phyloP scores from a whole-genome alignment of 1,140 invertebrate genomes.

The Heliothis subflexa region DNA sequence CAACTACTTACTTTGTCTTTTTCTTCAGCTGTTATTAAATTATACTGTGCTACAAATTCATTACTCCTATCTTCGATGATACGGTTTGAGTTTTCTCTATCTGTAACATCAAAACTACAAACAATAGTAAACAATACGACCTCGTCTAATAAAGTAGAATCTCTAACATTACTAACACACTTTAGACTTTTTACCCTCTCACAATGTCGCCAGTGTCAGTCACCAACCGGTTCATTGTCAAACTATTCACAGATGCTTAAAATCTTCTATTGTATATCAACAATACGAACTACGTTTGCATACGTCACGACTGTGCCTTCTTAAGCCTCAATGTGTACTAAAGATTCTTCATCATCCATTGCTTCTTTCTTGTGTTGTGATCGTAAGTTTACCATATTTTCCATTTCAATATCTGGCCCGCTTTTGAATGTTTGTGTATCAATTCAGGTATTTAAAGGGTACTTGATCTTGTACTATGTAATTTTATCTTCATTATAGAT shows the following conservation, averaged over 20 bases:
- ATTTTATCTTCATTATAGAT: neutral
- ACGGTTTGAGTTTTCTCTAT: neutral
- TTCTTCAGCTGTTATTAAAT: too few relatives aligned
- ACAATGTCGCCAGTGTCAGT: neutral
- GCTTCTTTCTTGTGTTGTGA: neutral
- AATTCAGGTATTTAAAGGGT: neutral
- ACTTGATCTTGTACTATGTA: neutral
- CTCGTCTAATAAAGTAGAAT: neutral
- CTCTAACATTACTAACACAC: constrained; percentile 10
- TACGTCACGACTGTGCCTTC: constrained; percentile 7
- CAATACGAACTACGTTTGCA: neutral
- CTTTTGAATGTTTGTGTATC: neutral
- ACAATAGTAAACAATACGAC: too few relatives aligned
- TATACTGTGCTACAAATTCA: too few relatives aligned
- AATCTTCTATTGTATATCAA: constrained; percentile 17
- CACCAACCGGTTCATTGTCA: constrained; percentile 18
- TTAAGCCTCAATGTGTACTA: neutral
- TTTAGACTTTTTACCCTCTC: neutral
- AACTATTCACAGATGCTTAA: constrained; percentile 23
- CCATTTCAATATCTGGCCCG: too few relatives aligned
- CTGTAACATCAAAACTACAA: neutral
- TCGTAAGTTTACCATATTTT: neutral
- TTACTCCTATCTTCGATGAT: too few relatives aligned
- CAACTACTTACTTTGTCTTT: neutral
- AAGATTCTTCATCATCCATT: constrained; percentile 7